Evolutionary conservation across 2,113 vertebrate species (phyloP), one percentile per base, ranked within the genome.

Genomic region (Colaptes auratus): DNA sequence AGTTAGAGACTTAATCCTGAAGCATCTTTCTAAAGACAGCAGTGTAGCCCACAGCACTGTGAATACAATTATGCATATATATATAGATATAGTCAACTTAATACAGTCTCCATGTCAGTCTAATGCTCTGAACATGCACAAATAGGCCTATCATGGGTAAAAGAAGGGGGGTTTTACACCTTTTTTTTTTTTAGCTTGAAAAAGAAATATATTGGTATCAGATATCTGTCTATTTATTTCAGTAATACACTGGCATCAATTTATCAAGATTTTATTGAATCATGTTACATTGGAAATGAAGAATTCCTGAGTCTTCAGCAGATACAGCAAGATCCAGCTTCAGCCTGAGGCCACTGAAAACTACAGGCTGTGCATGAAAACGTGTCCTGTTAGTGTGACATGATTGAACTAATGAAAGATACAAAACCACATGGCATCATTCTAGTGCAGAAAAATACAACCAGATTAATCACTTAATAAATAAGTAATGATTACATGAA

Each of bases 321-420:
- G 39, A 35, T 48, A n/a, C 11, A 74, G 36, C 15, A 77, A 92
- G 20, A 27, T 86, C 79, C 69, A 30, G 12, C 79, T 92, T 91
- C 53, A 86, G 65, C 81, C 50, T 10, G 69, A 72, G 59, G 86
- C 71, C 53, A 53, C 36, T 39, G n/a, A 59, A 64, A 91, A 64
- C 63, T 84, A 30, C 39, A 89, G 61, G 48, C 89, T 82, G 60
- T 55, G 82, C 81, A 31, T 17, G 75, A 60, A 95, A 95, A 88
- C 12, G 35, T 64, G 86, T 74, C 71, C 65, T 72, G 75, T 33
- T 81, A 86, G 75, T 55, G 44, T 81, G 89, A 94, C 72, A 53
- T 71, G 79, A 90, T 55, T 86, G 89, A 92, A 78, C 39, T 91
- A 92, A 92, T 46, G 69, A 88, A 88, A 86, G 69, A 91, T 42